phyloP scores from a whole-genome alignment of 92 coral and sea anemone species.

The Phymanthus crucifer region DNA sequence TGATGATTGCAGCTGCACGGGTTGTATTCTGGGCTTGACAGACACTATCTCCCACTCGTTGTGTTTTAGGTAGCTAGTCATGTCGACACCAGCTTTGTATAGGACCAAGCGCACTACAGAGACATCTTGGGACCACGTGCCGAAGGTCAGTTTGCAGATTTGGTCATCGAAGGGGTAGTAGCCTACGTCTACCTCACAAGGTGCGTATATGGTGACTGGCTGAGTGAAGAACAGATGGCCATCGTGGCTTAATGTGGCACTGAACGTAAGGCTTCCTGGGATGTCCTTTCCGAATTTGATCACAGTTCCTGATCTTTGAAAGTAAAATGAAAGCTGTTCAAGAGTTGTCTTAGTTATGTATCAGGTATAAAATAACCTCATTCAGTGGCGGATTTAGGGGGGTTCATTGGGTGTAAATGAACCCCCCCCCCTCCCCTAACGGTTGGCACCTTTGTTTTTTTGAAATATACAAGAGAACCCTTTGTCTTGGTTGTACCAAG shows the following conservation, averaged over 20 bases:
- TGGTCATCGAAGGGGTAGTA: conserved; percentile 88
- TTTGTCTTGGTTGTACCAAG: too few relatives aligned
- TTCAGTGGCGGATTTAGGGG: too few relatives aligned
- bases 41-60: conserved; percentile 80
- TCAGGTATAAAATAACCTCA: too few relatives aligned
- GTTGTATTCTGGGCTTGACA: conserved; percentile 28
- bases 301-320: conserved; percentile 57
- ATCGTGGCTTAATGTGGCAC: conserved; percentile 29
- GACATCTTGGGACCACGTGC: conserved; percentile 79
- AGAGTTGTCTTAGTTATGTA: too few relatives aligned
- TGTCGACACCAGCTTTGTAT: conserved; percentile 46
- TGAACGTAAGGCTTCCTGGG: conserved; percentile 62
- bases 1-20: conserved; percentile 20
- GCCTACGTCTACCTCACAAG: conserved; percentile 71
- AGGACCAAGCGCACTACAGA: conserved; percentile 42
- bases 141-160: conserved; percentile 57
- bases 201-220: conserved; percentile 63
- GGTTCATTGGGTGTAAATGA: too few relatives aligned
- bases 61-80: conserved; percentile 45
- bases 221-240: conserved; percentile 60
- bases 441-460: too few relatives aligned
- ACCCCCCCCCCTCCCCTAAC: too few relatives aligned
- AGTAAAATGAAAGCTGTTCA: background rate
- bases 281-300: conserved; percentile 58
- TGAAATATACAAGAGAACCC: too few relatives aligned